Conservation (phyloP, 2,113 vertebrate genomes). For the Capreolus pygargus region DNA sequence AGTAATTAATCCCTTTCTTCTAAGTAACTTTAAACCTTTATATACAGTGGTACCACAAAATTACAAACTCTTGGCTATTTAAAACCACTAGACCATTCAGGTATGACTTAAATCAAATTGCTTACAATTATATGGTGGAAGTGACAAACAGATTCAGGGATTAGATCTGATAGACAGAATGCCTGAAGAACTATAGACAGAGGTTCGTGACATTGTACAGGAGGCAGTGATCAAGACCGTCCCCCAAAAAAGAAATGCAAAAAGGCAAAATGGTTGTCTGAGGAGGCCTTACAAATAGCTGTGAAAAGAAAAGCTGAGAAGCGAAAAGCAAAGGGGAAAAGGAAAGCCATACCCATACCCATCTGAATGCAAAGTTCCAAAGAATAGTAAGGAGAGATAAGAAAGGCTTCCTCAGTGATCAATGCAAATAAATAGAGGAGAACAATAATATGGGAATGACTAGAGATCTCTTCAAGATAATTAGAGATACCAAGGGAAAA, state of each 20-base stretch:
- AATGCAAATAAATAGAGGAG: background rate
- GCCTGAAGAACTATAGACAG: background rate
- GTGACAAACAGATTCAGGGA: background rate
- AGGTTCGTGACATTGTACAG: background rate
- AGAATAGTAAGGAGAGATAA: background rate
- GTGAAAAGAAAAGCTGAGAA: background rate
- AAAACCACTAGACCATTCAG: background rate
- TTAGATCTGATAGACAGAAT: background rate
- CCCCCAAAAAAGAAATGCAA: background rate
- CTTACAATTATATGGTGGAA: background rate
- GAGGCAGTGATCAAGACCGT: background rate
- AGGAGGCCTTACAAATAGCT: background rate
- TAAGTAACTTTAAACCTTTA: background rate
- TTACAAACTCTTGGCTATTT: background rate
- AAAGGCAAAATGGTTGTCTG: background rate
- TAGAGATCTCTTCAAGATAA: background rate
- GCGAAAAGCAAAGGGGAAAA: background rate
- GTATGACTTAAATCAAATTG: background rate
- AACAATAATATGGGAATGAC: background rate
- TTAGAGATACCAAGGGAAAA: background rate
- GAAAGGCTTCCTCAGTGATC: background rate
- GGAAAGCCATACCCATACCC: no score
- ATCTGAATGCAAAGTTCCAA: background rate
- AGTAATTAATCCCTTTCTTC: background rate
- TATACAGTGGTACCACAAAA: background rate